Base-by-base conservation (phyloP, 2,797 vertebrate genomes). In the Cygnus olor region DNA sequence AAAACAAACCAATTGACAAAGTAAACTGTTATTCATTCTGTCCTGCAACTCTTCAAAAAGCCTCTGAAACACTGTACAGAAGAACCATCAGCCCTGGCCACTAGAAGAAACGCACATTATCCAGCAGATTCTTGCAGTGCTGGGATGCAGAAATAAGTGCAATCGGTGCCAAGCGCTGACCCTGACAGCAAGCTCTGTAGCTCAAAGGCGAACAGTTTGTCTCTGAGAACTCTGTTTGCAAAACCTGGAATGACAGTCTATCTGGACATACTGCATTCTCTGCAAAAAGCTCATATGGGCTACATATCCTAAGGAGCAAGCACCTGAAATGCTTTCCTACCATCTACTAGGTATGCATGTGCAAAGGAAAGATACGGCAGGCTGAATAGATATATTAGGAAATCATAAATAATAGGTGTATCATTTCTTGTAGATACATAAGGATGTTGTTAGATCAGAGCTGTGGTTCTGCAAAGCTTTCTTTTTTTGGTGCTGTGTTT, bases 351-450 rank as follows among this genome's bases (percentile, higher is more conserved):
- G 32, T 22, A 85, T 0, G 0, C 18, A 60, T 9, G 5, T 21
- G 58, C 61, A 85, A 91, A 51, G 17, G 32, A 68, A 80, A 92
- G 87, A 63, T 6, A 32, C 1, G 7, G 15, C 6, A 79, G 7
- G 7, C 28, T 28, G 13, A 10, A 13, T 27, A 63, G 25, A 54
- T 82, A 63, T 45, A 78, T 93, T 88, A 97, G 93, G 90, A 96
- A 93, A 51, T 45, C 65, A 87, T 30, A 94, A 91, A 85, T 90
- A 95, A 96, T 30, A 93, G 38, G 10, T 19, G 22, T 42, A 76
- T 34, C 3, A 27, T 65, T 91, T 92, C 54, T 42, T 34, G 11
- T 22, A 84, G 34, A 30, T 80, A 53, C 72, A 36, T 22, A 51
- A 38, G 11, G 19, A 83, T 84, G 13, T 4, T 1, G 1, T 44